Conservation (phyloP, 2,797 vertebrate species). For the Tarsius wallacei region DNA sequence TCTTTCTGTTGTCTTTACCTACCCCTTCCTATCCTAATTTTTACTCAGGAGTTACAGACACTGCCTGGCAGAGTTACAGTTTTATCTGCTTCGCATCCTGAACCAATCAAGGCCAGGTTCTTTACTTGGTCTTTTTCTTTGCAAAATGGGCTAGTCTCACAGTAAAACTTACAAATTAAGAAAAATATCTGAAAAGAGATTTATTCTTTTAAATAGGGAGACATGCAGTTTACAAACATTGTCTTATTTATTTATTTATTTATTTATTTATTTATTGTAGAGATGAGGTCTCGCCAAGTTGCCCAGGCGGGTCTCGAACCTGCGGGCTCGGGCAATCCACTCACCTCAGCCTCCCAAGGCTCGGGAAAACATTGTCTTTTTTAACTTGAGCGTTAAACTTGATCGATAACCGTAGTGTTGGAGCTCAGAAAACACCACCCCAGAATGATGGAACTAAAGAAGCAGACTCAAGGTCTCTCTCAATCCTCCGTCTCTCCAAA, state of each 20-base stretch:
- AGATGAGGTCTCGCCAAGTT: too few relatives aligned
- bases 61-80: neutral
- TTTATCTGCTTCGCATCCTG: neutral
- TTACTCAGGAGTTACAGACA: neutral
- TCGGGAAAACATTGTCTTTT: neutral
- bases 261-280: too few relatives aligned
- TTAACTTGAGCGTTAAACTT: constrained; percentile 33
- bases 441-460: neutral
- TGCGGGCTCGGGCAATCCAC: too few relatives aligned
- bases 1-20: neutral
- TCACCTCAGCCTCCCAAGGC: too few relatives aligned
- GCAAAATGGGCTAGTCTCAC: neutral
- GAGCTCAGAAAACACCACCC: neutral
- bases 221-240: neutral
- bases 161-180: constrained; percentile 24
- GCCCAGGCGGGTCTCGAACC: too few relatives aligned
- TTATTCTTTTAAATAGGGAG: neutral
- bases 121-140: constrained; percentile 20
- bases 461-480: neutral
- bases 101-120: neutral
- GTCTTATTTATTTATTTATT: too few relatives aligned
- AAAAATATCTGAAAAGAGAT: neutral
- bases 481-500: neutral
- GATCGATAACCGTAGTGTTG: neutral
- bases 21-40: neutral